These are phyloP conservation scores for Orchestia grillus DNA, from an alignment of 1,140 invertebrate species.

Conservation along the genomic window DNA sequence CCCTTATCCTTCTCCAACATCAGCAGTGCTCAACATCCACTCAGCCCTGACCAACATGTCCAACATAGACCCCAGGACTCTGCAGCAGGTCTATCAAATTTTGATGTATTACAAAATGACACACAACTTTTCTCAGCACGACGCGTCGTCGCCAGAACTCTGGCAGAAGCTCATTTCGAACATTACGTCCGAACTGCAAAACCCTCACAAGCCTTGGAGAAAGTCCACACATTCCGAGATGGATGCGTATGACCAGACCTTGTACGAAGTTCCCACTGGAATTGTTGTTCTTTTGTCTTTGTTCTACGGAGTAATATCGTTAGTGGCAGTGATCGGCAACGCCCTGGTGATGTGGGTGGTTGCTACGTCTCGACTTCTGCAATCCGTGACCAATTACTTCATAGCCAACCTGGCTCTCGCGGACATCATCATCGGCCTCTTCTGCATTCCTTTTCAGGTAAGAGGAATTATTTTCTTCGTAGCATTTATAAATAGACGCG, in stretches of 20 bases:
- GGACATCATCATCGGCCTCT: constrained; percentile 84
- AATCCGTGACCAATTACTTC: constrained; percentile 86
- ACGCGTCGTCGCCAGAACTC: background rate
- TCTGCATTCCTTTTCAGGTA: constrained; percentile 84
- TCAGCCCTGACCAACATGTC: background rate
- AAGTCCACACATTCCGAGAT: background rate
- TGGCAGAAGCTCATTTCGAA: constrained; percentile 16
- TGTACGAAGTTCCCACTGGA: constrained; percentile 81
- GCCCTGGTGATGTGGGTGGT: constrained; percentile 86
- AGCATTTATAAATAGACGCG: background rate
- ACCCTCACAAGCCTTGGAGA: background rate
- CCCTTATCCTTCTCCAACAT: background rate
- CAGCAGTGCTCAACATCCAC: background rate
- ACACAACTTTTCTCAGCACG: background rate
- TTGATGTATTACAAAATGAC: constrained; percentile 13
- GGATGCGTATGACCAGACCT: background rate
- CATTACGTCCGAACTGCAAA: background rate
- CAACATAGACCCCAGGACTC: constrained; percentile 24
- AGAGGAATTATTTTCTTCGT: constrained; percentile 65
- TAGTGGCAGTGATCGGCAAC: constrained; percentile 85
- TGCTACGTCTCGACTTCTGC: constrained; percentile 77
- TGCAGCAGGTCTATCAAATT: constrained; percentile 34
- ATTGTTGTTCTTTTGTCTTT: constrained; percentile 82
- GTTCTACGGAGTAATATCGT: constrained; percentile 85
- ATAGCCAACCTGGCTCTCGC: constrained; percentile 84